Base-by-base conservation (phyloP, 2,797 vertebrate species). In the Ctenosaura bakeri region DNA sequence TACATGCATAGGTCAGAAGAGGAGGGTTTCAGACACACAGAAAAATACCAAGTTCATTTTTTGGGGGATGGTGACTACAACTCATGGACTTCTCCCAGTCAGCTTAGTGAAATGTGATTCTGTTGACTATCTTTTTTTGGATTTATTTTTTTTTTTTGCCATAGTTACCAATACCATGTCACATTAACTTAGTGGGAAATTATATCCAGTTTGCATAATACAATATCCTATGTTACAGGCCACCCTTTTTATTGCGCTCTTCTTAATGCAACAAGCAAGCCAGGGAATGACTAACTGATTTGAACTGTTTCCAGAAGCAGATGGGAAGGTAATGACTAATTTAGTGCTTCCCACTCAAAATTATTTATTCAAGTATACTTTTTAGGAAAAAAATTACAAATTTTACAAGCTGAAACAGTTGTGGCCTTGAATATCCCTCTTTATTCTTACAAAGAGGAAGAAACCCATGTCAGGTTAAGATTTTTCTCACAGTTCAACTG, bases 301-400 rank as follows among this genome's bases (percentile, higher is more conserved):
- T 71, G 76, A 84, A 82, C 9, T 46, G 38, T 3, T 93, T 79
- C 89, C 92, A 89, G 66, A 22, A 91, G 59, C 24, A 92, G 93
- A 92, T 0, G 76, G 52, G 50, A 85, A 84, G 22, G 83, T 62
- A 85, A 81, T 0, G 0, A 88, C 0, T 0, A 94, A 52, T 52
- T 71, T 91, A 91, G 85, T 85, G 35, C 84, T 84, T 89, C 88
- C 88, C 80, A 89, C 88, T 76, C 88, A 64, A 24, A 83, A 62
- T 80, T 89, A 89, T 56, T 71, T 78, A 32, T 73, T 82, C 81
- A n/a, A 74, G 52, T 76, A 26, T 29, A 26, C 54, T 77, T 88
- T 22, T 42, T 1, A 8, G 26, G 32, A 35, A 1, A 18, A 14
- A 3, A 5, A 14, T 22, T 62, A 71, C 50, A 29, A n/a, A 9